Conservation (phyloP, 1,140 invertebrate species). For the Ericerus pela region DNA sequence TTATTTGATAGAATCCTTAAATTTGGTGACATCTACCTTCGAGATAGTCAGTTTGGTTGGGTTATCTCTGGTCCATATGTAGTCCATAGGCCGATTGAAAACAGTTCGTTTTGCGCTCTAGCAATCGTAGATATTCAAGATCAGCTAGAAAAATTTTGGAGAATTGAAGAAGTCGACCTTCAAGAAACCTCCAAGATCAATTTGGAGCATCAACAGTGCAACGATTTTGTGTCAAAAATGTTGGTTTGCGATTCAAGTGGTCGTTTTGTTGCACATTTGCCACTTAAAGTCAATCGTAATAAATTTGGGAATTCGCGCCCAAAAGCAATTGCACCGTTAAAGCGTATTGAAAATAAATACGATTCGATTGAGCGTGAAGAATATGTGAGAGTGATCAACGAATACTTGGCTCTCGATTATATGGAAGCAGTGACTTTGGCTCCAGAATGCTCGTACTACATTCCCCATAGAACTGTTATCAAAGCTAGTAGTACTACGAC, state of each 20-base stretch:
- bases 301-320: background rate
- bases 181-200: background rate
- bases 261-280: background rate
- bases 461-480: constrained; percentile 26
- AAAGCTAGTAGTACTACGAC: constrained; percentile 22
- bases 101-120: background rate
- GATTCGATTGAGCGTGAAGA: background rate
- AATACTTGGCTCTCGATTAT: background rate
- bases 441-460: constrained; percentile 17
- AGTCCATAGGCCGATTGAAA: no score
- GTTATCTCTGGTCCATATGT: constrained; percentile 1
- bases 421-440: background rate
- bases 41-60: background rate
- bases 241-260: background rate
- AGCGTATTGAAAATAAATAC: background rate
- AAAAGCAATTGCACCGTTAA: background rate
- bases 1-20: background rate
- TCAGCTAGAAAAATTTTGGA: background rate
- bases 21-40: background rate
- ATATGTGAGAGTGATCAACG: background rate
- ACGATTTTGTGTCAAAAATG: background rate
- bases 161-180: constrained; percentile 1
- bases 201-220: background rate
- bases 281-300: background rate
- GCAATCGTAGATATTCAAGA: background rate